Percentiles rank a stretch among this genome's conserved stretches.
These are phyloP conservation scores for Notothenia rossii DNA, from an alignment of 2,113 vertebrate genomes.

Conservation along the genomic window DNA sequence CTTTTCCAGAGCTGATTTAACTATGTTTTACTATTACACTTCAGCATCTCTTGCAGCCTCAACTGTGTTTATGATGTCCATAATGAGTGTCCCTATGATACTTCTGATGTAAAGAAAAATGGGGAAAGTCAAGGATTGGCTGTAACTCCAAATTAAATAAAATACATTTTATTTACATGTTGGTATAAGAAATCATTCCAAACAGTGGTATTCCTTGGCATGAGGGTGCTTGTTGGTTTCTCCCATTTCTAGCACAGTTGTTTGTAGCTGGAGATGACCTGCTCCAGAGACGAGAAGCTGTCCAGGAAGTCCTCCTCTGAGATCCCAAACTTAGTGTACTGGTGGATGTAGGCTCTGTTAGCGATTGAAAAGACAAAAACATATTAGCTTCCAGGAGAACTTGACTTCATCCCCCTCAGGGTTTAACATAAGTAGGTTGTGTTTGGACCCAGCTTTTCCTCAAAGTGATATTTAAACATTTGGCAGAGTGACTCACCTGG, in stretches of 20 bases:
- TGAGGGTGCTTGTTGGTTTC: not conserved
- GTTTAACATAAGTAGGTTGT: not conserved
- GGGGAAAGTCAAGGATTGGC: too few species aligned
- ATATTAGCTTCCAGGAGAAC: not conserved
- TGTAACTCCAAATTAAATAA: too few species aligned
- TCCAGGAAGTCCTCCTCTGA: constrained; percentile 96
- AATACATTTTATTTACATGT: constrained; percentile 26
- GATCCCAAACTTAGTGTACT: constrained; percentile 92
- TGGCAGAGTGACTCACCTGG: constrained; percentile 86
- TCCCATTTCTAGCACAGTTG: constrained; percentile 75
- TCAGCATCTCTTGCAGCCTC: too few species aligned
- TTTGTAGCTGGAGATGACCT: constrained; percentile 93
- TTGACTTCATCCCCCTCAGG: not conserved
- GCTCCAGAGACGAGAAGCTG: constrained; percentile 92
- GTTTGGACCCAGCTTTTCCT: not conserved
- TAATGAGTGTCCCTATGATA: too few species aligned
- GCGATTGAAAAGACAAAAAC: not conserved
- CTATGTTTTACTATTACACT: too few species aligned
- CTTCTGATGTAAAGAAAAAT: too few species aligned
- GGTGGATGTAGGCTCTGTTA: constrained; percentile 94
- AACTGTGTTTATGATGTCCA: too few species aligned
- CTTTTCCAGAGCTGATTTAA: too few species aligned
- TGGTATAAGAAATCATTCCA: not conserved
- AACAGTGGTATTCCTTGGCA: not conserved
- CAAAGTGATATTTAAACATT: not conserved